phyloP scores from a whole-genome alignment of 1,140 invertebrate species.

The Eufriesea mexicana region DNA sequence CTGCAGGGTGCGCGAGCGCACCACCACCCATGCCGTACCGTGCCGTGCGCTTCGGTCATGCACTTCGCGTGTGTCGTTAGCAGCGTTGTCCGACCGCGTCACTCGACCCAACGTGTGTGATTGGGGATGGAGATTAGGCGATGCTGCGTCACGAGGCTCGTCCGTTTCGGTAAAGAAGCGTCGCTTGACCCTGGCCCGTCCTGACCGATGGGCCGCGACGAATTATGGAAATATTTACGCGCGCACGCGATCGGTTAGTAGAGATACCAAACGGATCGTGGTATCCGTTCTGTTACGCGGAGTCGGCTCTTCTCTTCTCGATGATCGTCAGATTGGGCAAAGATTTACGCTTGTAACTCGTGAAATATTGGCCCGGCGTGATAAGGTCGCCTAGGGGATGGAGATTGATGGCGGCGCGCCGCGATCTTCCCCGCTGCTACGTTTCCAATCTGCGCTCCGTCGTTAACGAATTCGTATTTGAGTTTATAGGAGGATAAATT shows the following conservation, averaged over 20 bases:
- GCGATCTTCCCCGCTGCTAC: not conserved
- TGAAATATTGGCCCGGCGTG: constrained; percentile 28
- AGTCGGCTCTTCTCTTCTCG: not conserved
- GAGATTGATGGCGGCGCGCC: constrained; percentile 20
- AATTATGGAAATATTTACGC: constrained; percentile 29
- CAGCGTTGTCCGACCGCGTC: constrained; percentile 51
- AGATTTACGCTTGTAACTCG: constrained; percentile 1
- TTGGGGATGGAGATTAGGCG: constrained; percentile 57
- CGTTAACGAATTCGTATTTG: not conserved
- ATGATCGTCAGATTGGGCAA: not conserved
- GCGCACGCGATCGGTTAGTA: not conserved
- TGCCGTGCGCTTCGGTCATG: constrained; percentile 41
- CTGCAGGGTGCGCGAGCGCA: constrained; percentile 51
- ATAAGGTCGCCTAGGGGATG: constrained; percentile 26
- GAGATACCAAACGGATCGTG: not conserved
- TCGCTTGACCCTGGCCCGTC: constrained; percentile 23
- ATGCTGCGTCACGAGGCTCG: constrained; percentile 20
- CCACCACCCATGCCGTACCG: constrained; percentile 2
- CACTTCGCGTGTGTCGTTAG: constrained; percentile 50
- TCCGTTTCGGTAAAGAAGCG: not conserved
- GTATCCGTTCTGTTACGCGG: not conserved
- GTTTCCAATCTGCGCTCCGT: not conserved
- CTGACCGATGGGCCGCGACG: not conserved
- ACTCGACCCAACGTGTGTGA: constrained; percentile 47
- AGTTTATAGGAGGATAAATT: not conserved